Base-by-base conservation (phyloP, 2,888 invertebrate genomes). In the Iselma pallidipennis region DNA sequence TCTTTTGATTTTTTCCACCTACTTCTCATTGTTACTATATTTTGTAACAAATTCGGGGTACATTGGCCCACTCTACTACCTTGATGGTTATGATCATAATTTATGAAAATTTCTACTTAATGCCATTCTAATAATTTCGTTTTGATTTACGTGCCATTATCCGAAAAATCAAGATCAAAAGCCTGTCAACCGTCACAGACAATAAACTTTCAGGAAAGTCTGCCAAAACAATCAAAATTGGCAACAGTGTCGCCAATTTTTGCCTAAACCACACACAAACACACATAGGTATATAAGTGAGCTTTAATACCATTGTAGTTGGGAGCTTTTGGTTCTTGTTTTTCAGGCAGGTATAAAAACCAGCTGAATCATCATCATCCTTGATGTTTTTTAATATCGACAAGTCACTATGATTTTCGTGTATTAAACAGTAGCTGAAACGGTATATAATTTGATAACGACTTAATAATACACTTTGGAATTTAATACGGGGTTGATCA, bases 391-490 rank as follows among this genome's bases (percentile, higher is more conserved):
- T 45, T 45, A 21, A 10, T 29, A 45, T 60, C 33, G 45, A 51
- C 62, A 37, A 52, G 57, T 55, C 55, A 60, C 49, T 57, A 63
- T 61, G 71, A 67, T 68, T 71, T 69, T 56, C 55, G 55, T 55
- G 70, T 67, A 73, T 71, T 70, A 73, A 76, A 76, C 76, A 65
- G 77, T 76, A 76, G 77, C 75, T 58, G 64, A 63, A 60, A 67
- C 63, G 67, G 68, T 68, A 59, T 63, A 66, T 75, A 74, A 74
- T 73, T 74, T 67, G 59, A 66, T 76, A 75, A 76, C 67, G 59
- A 70, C 72, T 70, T 76, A 76, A 76, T 76, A 71, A 71, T 68
- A 71, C 67, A 61, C 56, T 63, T 55, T 55, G 54, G 67, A 61
- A 57, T 73, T 73, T 74, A 45, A 45, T 45, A 45, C 19, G 10